Base-by-base conservation (phyloP, 2,888 invertebrate species). In the Stenodema calcarata region DNA sequence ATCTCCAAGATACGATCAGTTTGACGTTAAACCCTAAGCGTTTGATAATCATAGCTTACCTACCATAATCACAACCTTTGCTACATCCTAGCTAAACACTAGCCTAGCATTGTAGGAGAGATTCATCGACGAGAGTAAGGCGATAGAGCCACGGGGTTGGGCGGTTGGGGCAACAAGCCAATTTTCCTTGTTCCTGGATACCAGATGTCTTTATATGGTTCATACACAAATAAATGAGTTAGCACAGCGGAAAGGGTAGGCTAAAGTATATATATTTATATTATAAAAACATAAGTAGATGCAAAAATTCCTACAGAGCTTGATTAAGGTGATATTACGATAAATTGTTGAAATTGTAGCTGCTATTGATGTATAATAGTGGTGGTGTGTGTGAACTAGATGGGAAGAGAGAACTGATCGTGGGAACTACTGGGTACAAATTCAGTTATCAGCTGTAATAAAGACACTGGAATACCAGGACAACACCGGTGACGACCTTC, bases 151-250 rank as follows among this genome's bases (percentile, higher is more conserved):
- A 69, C 47, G 14, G 70, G 82, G 82, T 41, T 42, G 82, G 70
- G 41, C 82, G 70, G 42, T 69, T 23, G 82, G 70, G 70, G 42
- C 70, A 80, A 82, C 82, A 82, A 82, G 82, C 82, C 82, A 82
- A 82, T 82, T 82, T 80, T 62, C 82, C 82, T 27, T 70, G 84
- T 42, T 84, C 84, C 84, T 73, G 73, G 84, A 54, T 84, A 84
- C 84, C 84, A 54, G 73, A 54, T 28, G 84, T 84, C 84, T 84
- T 84, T 73, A 84, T 84, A 73, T 84, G 70, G 84, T 84, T 84
- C 84, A 84, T 73, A 84, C 84, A 84, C 73, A 84, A 84, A 73
- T 84, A 84, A 84, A 84, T 73, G 75, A 84, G 70, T 84, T 73
- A 73, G 84, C 30, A 84, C 54, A 47, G 47, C 84, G 70, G 82